Percentiles rank a stretch among this genome's conserved stretches.
Conservation (phyloP, 2,113 vertebrate genomes). For the Circaetus gallicus region DNA sequence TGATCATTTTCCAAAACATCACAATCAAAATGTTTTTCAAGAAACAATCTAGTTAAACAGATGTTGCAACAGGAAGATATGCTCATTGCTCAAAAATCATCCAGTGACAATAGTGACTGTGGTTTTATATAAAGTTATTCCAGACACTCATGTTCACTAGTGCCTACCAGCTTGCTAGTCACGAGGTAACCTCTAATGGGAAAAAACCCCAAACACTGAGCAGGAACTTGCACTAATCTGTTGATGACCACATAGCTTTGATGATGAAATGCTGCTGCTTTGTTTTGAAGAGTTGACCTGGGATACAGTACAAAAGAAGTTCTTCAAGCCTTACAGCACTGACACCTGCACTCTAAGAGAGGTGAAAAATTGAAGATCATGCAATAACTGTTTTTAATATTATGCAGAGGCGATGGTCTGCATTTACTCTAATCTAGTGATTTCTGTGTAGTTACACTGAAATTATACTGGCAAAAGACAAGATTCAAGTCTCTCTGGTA, state of each 20-base stretch:
- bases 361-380: not conserved
- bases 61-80: not conserved
- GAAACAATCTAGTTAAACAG: not conserved
- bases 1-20: not conserved
- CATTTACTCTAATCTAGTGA: not conserved
- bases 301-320: not conserved
- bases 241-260: not conserved
- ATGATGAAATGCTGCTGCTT: not conserved
- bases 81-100: not conserved
- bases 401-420: not conserved
- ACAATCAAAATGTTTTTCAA: not conserved
- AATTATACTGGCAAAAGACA: not conserved
- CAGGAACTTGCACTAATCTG: not conserved
- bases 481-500: not conserved
- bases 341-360: not conserved
- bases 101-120: not conserved
- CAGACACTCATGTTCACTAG: not conserved
- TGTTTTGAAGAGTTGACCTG: not conserved
- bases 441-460: not conserved
- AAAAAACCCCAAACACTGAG: not conserved
- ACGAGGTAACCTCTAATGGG: not conserved
- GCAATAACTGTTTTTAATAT: not conserved
- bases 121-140: not conserved
- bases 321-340: not conserved
- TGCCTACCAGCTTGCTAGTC: not conserved